Percentiles rank a stretch among this genome's conserved stretches.
Evolutionary conservation across 2,888 invertebrate species (phyloP).

Genomic region (Drosophila fulvimacula): DNA sequence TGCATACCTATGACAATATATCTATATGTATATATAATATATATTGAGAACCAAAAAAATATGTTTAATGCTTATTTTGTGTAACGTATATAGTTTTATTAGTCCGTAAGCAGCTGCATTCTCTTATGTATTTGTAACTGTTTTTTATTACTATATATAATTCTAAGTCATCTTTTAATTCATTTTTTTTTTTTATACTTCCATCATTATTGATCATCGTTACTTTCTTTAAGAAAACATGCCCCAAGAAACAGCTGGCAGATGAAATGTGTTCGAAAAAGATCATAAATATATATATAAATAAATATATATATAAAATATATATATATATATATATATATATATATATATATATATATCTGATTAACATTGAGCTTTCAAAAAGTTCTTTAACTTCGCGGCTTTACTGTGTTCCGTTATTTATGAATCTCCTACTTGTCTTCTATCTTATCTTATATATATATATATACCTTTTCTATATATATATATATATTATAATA

Average conservation of each 20-base stretch:
- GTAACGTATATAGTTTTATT: conserved; percentile 61
- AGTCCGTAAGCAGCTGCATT: conserved; percentile 70
- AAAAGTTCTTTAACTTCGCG: not conserved
- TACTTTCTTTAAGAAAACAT: conserved; percentile 1
- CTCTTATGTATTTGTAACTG: conserved; percentile 64
- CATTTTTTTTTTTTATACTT: conserved; percentile 21
- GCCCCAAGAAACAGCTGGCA: conserved; percentile 5
- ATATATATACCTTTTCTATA: too few relatives aligned
- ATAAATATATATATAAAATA: too few relatives aligned
- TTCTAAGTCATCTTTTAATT: conserved; percentile 43
- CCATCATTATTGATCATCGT: conserved; percentile 17
- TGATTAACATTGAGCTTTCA: not conserved
- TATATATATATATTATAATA: too few relatives aligned
- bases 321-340: too few relatives aligned
- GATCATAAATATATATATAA: not conserved
- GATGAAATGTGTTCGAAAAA: not conserved
- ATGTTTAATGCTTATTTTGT: conserved; percentile 56
- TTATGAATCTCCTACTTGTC: not conserved
- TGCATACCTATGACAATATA: conserved; percentile 18
- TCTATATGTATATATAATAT: conserved; percentile 23
- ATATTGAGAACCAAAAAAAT: conserved; percentile 9
- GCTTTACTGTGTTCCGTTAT: conserved; percentile 1
- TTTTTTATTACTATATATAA: conserved; percentile 31
- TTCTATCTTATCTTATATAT: not conserved
- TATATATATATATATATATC: not conserved